These are phyloP conservation scores for Forficula auricularia DNA, from an alignment of 1,140 invertebrate species.

Conservation along the genomic window DNA sequence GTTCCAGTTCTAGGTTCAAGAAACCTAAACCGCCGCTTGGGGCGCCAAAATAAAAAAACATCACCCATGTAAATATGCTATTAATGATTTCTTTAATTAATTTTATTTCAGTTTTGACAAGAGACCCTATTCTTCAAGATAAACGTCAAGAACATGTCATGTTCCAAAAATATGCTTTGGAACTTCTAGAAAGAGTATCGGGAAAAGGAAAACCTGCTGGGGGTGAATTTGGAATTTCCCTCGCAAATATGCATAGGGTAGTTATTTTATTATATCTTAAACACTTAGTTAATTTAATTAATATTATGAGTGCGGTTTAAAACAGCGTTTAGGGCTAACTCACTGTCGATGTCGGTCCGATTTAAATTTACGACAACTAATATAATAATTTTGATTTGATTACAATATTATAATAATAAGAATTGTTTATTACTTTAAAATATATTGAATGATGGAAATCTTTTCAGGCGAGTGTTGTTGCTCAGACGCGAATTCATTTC, in stretches of 20 bases:
- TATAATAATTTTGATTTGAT: too few relatives aligned
- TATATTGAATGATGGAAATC: too few relatives aligned
- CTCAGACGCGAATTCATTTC: slow-evolving; percentile 84
- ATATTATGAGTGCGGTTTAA: slow-evolving; percentile 4
- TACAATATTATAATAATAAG: too few relatives aligned
- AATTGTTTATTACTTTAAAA: too few relatives aligned
- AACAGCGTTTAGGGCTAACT: too few relatives aligned
- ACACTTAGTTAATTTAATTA: neutral
- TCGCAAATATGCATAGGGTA: slow-evolving; percentile 67
- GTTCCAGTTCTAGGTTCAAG: too few relatives aligned
- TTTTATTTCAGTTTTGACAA: slow-evolving; percentile 57
- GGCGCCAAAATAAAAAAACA: too few relatives aligned
- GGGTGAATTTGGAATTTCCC: slow-evolving; percentile 61
- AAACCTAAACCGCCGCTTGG: too few relatives aligned
- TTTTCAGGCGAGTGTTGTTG: slow-evolving; percentile 74
- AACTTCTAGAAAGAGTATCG: slow-evolving; percentile 77
- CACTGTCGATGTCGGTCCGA: too few relatives aligned
- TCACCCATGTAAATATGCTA: neutral
- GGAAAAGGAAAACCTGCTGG: slow-evolving; percentile 73
- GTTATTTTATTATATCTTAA: slow-evolving; percentile 20
- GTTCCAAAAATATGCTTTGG: slow-evolving; percentile 88
- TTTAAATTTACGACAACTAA: too few relatives aligned
- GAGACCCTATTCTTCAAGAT: slow-evolving; percentile 90
- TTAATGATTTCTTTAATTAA: slow-evolving; percentile 1
- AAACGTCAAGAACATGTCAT: slow-evolving; percentile 85